Base-by-base conservation (phyloP, 2,888 invertebrate species). In the Carabus problematicus region DNA sequence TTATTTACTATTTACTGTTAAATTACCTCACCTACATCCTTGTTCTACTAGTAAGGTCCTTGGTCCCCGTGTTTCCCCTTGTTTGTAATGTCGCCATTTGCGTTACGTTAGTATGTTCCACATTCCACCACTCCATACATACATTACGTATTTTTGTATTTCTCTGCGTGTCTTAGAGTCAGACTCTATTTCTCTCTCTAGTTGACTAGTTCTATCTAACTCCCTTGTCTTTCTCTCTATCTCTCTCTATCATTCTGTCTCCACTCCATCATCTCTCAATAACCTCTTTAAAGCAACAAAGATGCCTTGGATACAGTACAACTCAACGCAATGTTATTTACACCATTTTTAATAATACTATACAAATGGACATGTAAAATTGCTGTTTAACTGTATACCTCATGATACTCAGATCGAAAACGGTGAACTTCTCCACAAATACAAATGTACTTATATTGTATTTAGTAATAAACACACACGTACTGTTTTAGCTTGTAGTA, bases 371-470 rank as follows among this genome's bases (percentile, higher is more conserved):
- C 42, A 62, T 67, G 67, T 60, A 69, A 68, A 67, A 62, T 69
- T 69, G 62, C 69, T 69, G 69, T 69, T 59, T 59, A 52, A 69
- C 62, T 69, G 69, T 69, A 69, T 69, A 69, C 69, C 69, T 69
- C 69, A 69, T 69, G 47, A 68, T 45, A 62, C 69, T 69, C 69
- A 69, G 69, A 63, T 59, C 55, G 45, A 66, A 40, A 47, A 40
- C 39, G 49, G 52, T 54, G 61, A 42, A 66, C 66, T 43, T 63
- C 63, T 43, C 68, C 55, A 70, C 64, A 72, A 70, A 74, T 74
- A 81, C 80, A 82, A 80, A 82, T 82, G 82, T 82, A 82, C 82
- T 82, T 82, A 82, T 82, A 82, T 80, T 81, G 79, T 82, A 81
- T 80, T 78, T 69, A 69, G 69, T 55, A 62, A 69, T 69, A 69